phyloP scores from a whole-genome alignment of 2,797 vertebrate genomes.

The Lindbergichthys nudifrons region DNA sequence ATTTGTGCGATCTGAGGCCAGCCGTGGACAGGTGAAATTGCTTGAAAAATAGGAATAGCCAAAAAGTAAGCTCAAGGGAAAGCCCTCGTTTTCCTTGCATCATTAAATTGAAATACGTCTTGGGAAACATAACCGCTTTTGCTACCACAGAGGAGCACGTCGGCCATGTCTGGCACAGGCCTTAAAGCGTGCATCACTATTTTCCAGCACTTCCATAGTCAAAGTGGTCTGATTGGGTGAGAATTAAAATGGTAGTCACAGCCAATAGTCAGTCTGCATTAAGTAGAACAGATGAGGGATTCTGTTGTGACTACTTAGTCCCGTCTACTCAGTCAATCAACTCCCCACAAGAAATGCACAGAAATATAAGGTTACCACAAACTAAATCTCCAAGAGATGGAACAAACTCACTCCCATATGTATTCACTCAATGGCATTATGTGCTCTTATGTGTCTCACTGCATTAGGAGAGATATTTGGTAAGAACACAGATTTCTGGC shows the following conservation, averaged over 20 bases:
- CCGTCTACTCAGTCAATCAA: constrained; percentile 42
- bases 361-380: constrained; percentile 77
- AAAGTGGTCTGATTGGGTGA: constrained; percentile 55
- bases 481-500: constrained; percentile 57
- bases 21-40: constrained; percentile 75
- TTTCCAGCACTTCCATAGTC: constrained; percentile 60
- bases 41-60: constrained; percentile 70
- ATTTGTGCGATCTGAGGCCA: constrained; percentile 43
- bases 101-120: constrained; percentile 75
- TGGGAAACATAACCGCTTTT: constrained; percentile 53
- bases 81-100: constrained; percentile 62
- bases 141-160: constrained; percentile 54
- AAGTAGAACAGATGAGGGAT: constrained; percentile 54
- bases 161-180: constrained; percentile 58
- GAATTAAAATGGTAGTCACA: constrained; percentile 60
- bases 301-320: constrained; percentile 47
- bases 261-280: constrained; percentile 56
- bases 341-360: constrained; percentile 55
- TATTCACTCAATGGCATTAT: constrained; percentile 77
- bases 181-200: constrained; percentile 44
- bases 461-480: constrained; percentile 58
- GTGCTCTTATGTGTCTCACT: constrained; percentile 56
- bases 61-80: constrained; percentile 59
- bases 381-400: constrained; percentile 75
- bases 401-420: constrained; percentile 76